Percentiles rank a stretch among this genome's conserved stretches.
These are phyloP conservation scores for Drosophila parabipectinata DNA, from an alignment of 1,140 invertebrate species.

Conservation along the genomic window DNA sequence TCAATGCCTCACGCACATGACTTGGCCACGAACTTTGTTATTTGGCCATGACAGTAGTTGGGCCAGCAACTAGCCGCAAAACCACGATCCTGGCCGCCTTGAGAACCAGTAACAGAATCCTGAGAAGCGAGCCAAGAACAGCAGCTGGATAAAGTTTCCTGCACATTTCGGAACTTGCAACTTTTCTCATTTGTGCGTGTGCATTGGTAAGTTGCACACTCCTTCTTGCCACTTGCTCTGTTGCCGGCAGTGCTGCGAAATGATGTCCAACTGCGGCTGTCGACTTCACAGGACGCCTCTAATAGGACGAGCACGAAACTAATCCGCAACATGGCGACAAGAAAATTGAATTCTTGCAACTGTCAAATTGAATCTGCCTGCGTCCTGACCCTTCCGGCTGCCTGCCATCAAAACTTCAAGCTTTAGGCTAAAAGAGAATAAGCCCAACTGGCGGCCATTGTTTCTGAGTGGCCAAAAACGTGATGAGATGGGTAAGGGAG, in stretches of 20 bases:
- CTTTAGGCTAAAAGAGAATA: slow-evolving; percentile 30
- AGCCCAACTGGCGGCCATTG: neutral
- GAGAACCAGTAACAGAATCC: slow-evolving; percentile 13
- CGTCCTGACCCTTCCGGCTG: slow-evolving; percentile 1
- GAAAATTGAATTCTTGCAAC: slow-evolving; percentile 82
- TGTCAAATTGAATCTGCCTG: slow-evolving; percentile 78
- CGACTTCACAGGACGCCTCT: slow-evolving; percentile 8
- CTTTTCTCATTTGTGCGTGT: slow-evolving; percentile 82
- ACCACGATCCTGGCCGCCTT: slow-evolving; percentile 9
- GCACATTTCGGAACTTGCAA: slow-evolving; percentile 63
- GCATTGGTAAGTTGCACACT: slow-evolving; percentile 62
- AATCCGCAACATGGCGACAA: slow-evolving; percentile 80
- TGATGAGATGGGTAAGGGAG: slow-evolving; percentile 11
- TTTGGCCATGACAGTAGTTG: slow-evolving; percentile 41
- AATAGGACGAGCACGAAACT: slow-evolving; percentile 67
- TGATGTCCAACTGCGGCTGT: slow-evolving; percentile 49
- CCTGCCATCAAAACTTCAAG: slow-evolving; percentile 50
- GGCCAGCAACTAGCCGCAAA: slow-evolving; percentile 19
- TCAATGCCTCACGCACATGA: slow-evolving; percentile 76
- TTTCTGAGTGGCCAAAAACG: slow-evolving; percentile 22
- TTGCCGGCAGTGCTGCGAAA: slow-evolving; percentile 20
- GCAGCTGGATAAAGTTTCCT: slow-evolving; percentile 65
- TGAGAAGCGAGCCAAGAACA: too few relatives aligned
- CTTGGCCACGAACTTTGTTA: slow-evolving; percentile 72
- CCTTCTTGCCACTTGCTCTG: slow-evolving; percentile 1